Evolutionary conservation across 1,140 invertebrate genomes (phyloP), one percentile per base, ranked within the genome.

Genomic region (Drosophila aff.): DNA sequence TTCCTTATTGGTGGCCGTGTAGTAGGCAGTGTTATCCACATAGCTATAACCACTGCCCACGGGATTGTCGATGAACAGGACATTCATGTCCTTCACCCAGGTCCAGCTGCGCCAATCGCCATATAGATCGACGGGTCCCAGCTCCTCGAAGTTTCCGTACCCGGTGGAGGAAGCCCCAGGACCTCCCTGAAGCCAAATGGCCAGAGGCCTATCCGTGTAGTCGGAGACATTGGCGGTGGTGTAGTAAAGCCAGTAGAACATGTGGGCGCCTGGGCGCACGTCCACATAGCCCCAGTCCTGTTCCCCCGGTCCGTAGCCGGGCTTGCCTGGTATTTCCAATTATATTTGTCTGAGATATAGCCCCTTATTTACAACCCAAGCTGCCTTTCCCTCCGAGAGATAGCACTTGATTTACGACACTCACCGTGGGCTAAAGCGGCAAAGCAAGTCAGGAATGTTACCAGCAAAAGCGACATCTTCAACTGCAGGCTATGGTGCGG

Each of bases 31-130:
- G 67, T 94, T 91, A n/a, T 96, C 95, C 0, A 96, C 96, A 83
- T 97, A 97, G 92, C 97, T 98, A 92, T 95, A 98, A 1, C 97
- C 97, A n/a, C 96, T 95, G 49, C 97, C 97, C 7, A 98, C 97
- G 2, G 97, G 97, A 93, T 97, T 98, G 84, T 98, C 97, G 18
- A 98, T 95, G 90, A 98, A 98, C 2, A 98, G 81, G 8, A 98
- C 94, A 91, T 97, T 98, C 80, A 96, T 95, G 71, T 96, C 93
- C 69, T 95, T 95, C 15, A 97, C 96, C 97, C 97, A 98, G 15
- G 96, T 96, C 75, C 94, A 93, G 71, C 96, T 95, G 79, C 97
- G 94, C 15, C 94, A 93, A 26, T 96, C 94, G 1, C 96, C 93
- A 31, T 96, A 92, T 0, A 95, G 75, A 87, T 96, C 95, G 0